Base-by-base conservation (phyloP, 2,113 vertebrate species). In the Apaloderma vittatum region DNA sequence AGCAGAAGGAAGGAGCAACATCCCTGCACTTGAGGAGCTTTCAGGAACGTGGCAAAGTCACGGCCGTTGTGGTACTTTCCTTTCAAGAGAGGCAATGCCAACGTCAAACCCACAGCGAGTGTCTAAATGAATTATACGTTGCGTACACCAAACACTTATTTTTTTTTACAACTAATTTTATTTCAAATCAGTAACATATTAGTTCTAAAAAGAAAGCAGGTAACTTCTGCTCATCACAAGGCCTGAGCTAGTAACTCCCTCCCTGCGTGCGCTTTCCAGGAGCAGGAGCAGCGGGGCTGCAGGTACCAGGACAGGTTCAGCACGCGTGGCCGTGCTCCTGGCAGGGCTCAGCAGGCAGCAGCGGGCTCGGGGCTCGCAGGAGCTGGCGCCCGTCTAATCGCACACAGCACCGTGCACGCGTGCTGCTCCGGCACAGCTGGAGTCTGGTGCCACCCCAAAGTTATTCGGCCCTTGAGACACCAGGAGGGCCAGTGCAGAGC, bases 321-420 rank as follows among this genome's bases (percentile, higher is more conserved):
- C 24, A 58, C 86, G 51, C 55, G 34, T 48, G 46, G 46, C 70
- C 1, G 0, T 23, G 59, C 17, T 76, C 43, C 72, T 70, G 63
- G 40, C 57, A 68, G 45, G 34, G 37, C 16, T 45, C 22, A 73
- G 82, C 88, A 70, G 30, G 67, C 3, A 3, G 75, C 16, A 13
- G 49, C 0, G 5, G 27, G 65, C 16, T 29, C 2, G 32, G 43
- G 48, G 48, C 29, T 77, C 0, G 1, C 5, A 8, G n/a, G 20
- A 88, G 43, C 32, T 57, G 76, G 43, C 24, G 83, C 43, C 70
- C 36, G 1, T 58, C 55, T 49, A 59, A 71, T 73, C 63, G 80
- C 79, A 51, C 68, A 12, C 59, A 27, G 26, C 45, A 26, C 57
- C 61, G 75, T 0, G 0, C 62, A 46, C 45, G 26, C 0, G 1